Evolutionary conservation across 2,113 vertebrate genomes (phyloP).

Genomic region (Scomber japonicus): DNA sequence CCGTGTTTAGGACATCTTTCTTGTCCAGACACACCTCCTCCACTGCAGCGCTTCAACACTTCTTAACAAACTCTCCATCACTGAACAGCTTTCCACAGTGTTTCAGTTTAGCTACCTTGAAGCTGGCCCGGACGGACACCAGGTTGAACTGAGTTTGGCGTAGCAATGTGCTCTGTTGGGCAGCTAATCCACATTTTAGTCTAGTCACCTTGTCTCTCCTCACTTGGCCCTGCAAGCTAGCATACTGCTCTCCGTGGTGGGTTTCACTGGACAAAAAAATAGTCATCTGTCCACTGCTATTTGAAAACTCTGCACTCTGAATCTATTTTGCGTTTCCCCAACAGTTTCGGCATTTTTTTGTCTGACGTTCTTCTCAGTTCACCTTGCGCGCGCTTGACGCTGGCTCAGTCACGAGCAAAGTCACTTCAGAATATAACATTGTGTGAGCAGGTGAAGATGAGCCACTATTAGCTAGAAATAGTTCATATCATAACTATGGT

Average conservation of each 20-base stretch:
- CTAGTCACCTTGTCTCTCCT: slow-evolving; percentile 31
- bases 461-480: no score
- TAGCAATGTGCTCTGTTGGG: background rate
- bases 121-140: slow-evolving; percentile 18
- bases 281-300: background rate
- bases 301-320: slow-evolving; percentile 9
- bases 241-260: slow-evolving; percentile 35
- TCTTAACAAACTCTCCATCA: slow-evolving; percentile 1
- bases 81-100: slow-evolving; percentile 6
- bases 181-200: slow-evolving; percentile 30
- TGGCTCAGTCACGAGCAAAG: no score
- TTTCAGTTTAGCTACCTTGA: slow-evolving; percentile 26
- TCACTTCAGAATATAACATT: no score
- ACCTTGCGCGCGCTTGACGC: no score
- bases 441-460: no score
- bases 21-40: slow-evolving; percentile 36
- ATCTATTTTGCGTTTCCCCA: background rate
- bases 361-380: no score
- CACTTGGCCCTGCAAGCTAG: slow-evolving; percentile 44
- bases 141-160: slow-evolving; percentile 18
- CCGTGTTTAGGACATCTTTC: slow-evolving; percentile 20
- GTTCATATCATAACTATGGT: no score
- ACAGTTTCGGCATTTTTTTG: background rate
- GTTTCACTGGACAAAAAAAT: slow-evolving; percentile 29
- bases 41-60: background rate